Percentiles rank a stretch among this genome's conserved stretches.
phyloP scores from a whole-genome alignment of 2,797 vertebrate genomes.

The Microchirus variegatus region DNA sequence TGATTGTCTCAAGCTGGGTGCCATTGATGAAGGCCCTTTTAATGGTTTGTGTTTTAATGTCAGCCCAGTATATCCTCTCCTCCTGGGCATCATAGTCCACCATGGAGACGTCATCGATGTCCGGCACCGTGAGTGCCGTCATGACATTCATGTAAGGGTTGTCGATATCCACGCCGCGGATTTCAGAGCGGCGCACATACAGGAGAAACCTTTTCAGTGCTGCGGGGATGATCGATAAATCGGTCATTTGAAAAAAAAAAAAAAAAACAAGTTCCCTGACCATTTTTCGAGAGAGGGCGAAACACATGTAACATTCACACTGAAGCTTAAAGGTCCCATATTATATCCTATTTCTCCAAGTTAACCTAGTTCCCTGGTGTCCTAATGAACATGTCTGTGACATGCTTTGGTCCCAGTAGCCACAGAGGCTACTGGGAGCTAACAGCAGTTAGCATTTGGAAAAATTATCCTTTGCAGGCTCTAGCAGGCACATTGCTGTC shows the following conservation, averaged over 20 bases:
- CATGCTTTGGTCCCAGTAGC: no score
- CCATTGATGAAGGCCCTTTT: conserved; percentile 97
- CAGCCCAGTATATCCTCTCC: conserved; percentile 96
- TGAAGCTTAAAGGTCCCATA: not conserved
- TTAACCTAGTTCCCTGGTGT: no score
- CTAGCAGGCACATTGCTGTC: no score
- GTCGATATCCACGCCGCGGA: conserved; percentile 97
- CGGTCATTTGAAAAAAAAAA: not conserved
- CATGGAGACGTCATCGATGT: conserved; percentile 96
- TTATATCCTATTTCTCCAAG: no score
- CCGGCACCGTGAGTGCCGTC: conserved; percentile 95
- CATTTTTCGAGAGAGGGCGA: conserved; percentile 14
- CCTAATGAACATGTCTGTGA: no score
- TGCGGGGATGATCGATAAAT: conserved; percentile 61
- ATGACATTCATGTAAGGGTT: conserved; percentile 98
- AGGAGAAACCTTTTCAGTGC: conserved; percentile 94
- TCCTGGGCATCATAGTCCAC: conserved; percentile 95
- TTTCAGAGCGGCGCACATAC: conserved; percentile 94
- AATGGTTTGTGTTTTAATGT: conserved; percentile 97
- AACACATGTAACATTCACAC: conserved; percentile 23
- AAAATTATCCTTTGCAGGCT: no score
- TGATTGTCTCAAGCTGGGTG: conserved; percentile 94
- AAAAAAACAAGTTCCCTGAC: conserved; percentile 1
- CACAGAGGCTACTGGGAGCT: no score
- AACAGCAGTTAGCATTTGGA: no score